A percentile compares a stretch with the other conserved stretches of the same genome.
Conservation (phyloP, 37 sponge, comb jelly and placozoan genomes). For the Theonella swinhoei region DNA sequence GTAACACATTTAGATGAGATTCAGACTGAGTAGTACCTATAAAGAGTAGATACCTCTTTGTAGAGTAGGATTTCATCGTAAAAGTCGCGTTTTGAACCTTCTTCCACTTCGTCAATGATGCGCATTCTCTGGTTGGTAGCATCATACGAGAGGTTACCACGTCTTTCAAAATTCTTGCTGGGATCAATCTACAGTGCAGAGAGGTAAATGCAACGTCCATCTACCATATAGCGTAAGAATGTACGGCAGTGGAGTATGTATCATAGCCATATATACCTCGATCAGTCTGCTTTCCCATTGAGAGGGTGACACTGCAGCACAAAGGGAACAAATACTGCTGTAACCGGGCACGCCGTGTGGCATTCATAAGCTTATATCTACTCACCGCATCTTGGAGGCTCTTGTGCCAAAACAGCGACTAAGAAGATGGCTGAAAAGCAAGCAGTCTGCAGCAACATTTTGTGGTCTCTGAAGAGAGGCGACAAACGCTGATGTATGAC, state of each 20-base stretch:
- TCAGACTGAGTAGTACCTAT: neutral
- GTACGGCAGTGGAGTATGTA: too few species aligned
- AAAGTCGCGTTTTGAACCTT: neutral
- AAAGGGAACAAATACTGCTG: conserved; percentile 3
- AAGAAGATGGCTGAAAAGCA: neutral
- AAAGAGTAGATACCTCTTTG: conserved; percentile 16
- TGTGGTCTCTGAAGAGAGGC: neutral
- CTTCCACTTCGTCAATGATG: conserved; percentile 12
- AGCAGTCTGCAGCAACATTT: neutral
- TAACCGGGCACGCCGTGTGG: neutral
- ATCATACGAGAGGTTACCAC: conserved; percentile 43
- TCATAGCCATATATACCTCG: conserved; percentile 11
- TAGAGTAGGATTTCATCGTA: conserved; percentile 30
- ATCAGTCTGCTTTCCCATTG: conserved; percentile 28
- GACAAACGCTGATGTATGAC: too few species aligned
- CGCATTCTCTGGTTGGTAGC: conserved; percentile 1
- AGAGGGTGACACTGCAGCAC: conserved; percentile 31
- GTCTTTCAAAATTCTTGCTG: conserved; percentile 5
- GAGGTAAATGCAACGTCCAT: too few species aligned
- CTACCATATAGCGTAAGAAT: too few species aligned
- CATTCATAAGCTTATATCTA: neutral
- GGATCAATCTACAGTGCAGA: conserved; percentile 37
- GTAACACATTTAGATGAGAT: neutral
- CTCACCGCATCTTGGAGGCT: conserved; percentile 27
- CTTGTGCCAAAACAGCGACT: conserved; percentile 4